These are phyloP conservation scores for Eleginops maclovinus DNA, from an alignment of 2,113 vertebrate genomes.

Conservation along the genomic window DNA sequence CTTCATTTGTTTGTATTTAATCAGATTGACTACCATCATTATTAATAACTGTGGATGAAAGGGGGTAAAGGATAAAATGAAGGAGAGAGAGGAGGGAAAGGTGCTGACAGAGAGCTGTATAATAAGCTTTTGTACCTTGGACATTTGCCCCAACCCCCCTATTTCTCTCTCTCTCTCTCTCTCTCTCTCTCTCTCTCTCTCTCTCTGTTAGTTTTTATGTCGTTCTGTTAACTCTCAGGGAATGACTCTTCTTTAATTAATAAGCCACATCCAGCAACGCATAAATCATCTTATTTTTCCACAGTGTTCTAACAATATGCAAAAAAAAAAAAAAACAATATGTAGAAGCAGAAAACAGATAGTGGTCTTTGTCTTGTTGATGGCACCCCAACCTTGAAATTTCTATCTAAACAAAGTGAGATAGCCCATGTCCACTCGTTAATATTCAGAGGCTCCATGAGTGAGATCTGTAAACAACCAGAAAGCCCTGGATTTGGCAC, in stretches of 20 bases:
- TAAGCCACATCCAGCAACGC: slow-evolving; percentile 3
- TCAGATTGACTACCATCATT: slow-evolving; percentile 76
- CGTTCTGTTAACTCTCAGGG: neutral
- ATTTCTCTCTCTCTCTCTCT: slow-evolving; percentile 4
- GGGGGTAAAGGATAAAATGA: slow-evolving; percentile 63
- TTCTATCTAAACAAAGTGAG: slow-evolving; percentile 21
- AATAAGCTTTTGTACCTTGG: slow-evolving; percentile 70
- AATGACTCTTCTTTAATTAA: slow-evolving; percentile 33
- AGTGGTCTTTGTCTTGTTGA: slow-evolving; percentile 4
- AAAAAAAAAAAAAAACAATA: too few species aligned
- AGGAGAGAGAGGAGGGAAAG: slow-evolving; percentile 52
- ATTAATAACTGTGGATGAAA: slow-evolving; percentile 77
- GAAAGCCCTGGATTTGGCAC: slow-evolving; percentile 64
- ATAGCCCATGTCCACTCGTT: slow-evolving; percentile 69
- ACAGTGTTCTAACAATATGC: too few species aligned
- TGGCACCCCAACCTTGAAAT: slow-evolving; percentile 35
- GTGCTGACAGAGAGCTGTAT: slow-evolving; percentile 73
- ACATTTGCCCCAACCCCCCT: slow-evolving; percentile 16
- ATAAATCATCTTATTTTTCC: too few species aligned
- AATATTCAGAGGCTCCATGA: slow-evolving; percentile 72
- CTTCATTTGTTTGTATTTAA: slow-evolving; percentile 68
- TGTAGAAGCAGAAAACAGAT: neutral
- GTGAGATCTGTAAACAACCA: slow-evolving; percentile 74
- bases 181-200: slow-evolving; percentile 1
- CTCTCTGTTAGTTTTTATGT: neutral